phyloP scores from a whole-genome alignment of 2,888 invertebrate genomes.

The Hirtodrosophila confusa region DNA sequence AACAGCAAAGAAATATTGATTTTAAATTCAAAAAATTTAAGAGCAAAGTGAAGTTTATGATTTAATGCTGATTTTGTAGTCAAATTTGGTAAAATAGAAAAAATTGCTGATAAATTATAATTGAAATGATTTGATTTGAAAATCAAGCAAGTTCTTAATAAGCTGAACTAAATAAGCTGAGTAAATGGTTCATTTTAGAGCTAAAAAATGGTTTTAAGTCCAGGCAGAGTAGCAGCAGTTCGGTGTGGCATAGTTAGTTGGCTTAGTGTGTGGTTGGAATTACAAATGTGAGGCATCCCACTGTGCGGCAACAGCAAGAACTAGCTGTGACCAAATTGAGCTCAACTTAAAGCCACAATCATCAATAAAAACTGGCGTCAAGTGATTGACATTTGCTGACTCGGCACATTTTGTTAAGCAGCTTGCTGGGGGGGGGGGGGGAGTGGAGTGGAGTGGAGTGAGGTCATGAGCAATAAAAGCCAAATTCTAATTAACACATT shows the following conservation, averaged over 20 bases:
- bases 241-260: constrained; percentile 1
- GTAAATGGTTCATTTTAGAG: no score
- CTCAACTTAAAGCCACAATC: constrained; percentile 13
- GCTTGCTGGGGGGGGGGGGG: not conserved
- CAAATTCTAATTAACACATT: constrained; percentile 75
- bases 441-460: no score
- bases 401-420: constrained; percentile 26
- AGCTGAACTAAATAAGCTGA: no score
- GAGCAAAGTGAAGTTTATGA: no score
- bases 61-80: no score
- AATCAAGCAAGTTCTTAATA: no score
- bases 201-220: no score
- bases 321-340: not conserved
- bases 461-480: not conserved
- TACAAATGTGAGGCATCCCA: constrained; percentile 37
- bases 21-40: no score
- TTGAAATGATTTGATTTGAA: no score
- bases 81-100: no score
- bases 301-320: constrained; percentile 33
- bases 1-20: no score
- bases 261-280: not conserved
- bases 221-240: constrained; percentile 10
- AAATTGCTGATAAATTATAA: no score
- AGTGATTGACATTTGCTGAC: constrained; percentile 57
- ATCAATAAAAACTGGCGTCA: constrained; percentile 44